These are phyloP conservation scores for Laothoe populi DNA, from an alignment of 2,888 invertebrate genomes.

Conservation along the genomic window DNA sequence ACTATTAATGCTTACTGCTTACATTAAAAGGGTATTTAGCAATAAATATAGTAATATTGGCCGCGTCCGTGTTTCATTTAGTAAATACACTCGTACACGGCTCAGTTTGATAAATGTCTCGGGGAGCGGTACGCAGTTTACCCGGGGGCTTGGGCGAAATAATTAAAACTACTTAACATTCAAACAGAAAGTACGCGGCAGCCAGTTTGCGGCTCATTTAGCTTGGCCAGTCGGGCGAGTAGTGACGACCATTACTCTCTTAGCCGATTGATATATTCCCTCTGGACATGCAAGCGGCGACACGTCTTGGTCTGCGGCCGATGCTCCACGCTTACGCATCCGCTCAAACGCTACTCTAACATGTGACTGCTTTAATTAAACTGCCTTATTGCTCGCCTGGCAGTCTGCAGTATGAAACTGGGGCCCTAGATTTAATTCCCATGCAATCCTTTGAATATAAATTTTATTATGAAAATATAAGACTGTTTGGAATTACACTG, in stretches of 20 bases:
- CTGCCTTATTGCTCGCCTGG: neutral
- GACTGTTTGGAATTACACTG: too few relatives aligned
- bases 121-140: slow-evolving; percentile 58
- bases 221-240: slow-evolving; percentile 57
- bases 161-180: slow-evolving; percentile 84
- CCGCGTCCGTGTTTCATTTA: slow-evolving; percentile 50
- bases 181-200: slow-evolving; percentile 71
- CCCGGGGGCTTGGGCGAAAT: slow-evolving; percentile 74
- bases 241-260: slow-evolving; percentile 73
- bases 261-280: slow-evolving; percentile 78
- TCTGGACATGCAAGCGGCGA: slow-evolving; percentile 80
- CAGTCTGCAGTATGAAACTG: neutral
- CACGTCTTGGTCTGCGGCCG: slow-evolving; percentile 66
- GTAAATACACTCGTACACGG: slow-evolving; percentile 53
- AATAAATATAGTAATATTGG: slow-evolving; percentile 59
- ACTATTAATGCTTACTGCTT: slow-evolving; percentile 26
- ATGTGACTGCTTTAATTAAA: neutral
- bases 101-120: slow-evolving; percentile 67
- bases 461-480: neutral
- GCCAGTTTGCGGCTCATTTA: slow-evolving; percentile 74
- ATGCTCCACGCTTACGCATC: slow-evolving; percentile 31
- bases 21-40: slow-evolving; percentile 51
- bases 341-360: slow-evolving; percentile 38
- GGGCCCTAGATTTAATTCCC: too few relatives aligned
- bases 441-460: too few relatives aligned